Conservation (phyloP, 1,140 invertebrate genomes). For the Antheraea pernyi region DNA sequence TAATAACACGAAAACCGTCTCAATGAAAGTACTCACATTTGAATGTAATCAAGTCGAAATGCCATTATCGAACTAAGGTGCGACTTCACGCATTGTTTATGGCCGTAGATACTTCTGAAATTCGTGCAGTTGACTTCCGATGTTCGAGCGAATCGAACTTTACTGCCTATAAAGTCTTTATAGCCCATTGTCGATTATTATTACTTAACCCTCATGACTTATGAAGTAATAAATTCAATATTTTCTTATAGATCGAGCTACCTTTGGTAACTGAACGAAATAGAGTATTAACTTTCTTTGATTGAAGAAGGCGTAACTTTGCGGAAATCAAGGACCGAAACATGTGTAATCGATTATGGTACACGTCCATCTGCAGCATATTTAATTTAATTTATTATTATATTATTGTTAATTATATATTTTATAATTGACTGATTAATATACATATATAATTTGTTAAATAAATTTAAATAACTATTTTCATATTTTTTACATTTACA, state of each 20-base stretch:
- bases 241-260: conserved; percentile 47
- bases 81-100: conserved; percentile 15
- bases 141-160: conserved; percentile 65
- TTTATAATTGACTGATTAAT: no score
- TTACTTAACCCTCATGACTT: conserved; percentile 75
- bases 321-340: no score
- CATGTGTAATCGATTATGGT: no score
- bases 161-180: conserved; percentile 75
- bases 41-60: conserved; percentile 26
- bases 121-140: conserved; percentile 53
- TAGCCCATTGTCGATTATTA: conserved; percentile 74
- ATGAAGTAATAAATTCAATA: conserved; percentile 73
- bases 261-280: conserved; percentile 13
- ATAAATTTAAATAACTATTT: no score
- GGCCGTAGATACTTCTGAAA: conserved; percentile 16
- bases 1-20: conserved; percentile 22
- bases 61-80: conserved; percentile 30
- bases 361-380: no score
- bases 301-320: no score
- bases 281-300: no score
- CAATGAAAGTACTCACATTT: conserved; percentile 24
- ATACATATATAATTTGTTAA: no score
- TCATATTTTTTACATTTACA: no score
- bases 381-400: no score
- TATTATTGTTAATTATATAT: no score